phyloP scores from a whole-genome alignment of 1,140 invertebrate genomes.

The Gonioctena quinquepunctata region DNA sequence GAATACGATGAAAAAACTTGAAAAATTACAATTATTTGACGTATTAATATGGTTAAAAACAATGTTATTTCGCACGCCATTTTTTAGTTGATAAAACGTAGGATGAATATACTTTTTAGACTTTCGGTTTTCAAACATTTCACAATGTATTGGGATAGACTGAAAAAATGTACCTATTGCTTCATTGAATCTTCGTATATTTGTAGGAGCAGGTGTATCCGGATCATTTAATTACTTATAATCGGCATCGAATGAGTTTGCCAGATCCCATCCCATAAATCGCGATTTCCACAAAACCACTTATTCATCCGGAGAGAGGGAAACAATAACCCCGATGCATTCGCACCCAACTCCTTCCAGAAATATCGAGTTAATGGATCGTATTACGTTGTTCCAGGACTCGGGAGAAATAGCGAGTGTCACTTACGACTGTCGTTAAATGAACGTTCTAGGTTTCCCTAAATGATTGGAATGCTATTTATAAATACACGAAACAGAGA shows the following conservation, averaged over 20 bases:
- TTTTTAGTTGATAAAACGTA: no score
- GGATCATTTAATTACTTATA: neutral
- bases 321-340: neutral
- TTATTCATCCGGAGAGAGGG: neutral
- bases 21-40: no score
- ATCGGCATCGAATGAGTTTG: neutral
- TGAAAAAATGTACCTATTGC: no score
- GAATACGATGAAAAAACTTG: no score
- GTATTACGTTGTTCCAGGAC: neutral
- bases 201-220: no score
- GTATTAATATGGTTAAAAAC: no score
- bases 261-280: neutral
- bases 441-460: slow-evolving; percentile 13
- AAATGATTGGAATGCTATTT: slow-evolving; percentile 11
- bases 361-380: neutral
- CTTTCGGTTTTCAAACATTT: no score
- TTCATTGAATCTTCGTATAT: no score
- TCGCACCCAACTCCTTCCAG: neutral
- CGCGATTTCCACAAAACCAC: neutral
- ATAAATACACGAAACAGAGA: slow-evolving; percentile 7
- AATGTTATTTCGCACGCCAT: no score
- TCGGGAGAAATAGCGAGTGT: slow-evolving; percentile 8
- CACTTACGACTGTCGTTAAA: neutral
- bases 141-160: no score
- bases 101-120: no score